Evolutionary conservation across 2,888 invertebrate species (phyloP).

Genomic region (Tetrapedia diversipes): DNA sequence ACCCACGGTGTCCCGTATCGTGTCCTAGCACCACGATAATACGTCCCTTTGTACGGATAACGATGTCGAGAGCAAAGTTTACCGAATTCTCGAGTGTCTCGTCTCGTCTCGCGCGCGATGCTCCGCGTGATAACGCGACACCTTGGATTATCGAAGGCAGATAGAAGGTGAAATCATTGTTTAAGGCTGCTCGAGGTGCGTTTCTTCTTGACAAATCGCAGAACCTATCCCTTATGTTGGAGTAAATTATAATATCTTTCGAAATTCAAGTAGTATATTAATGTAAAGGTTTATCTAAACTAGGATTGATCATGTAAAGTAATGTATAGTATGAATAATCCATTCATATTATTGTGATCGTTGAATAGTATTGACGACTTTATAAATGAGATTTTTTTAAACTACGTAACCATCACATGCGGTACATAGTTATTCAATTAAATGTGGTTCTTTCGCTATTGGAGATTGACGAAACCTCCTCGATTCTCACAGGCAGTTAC

Average conservation of each 20-base stretch:
- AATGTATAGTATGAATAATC: too few species aligned
- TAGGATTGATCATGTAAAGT: neutral
- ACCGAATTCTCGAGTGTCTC: constrained; percentile 60
- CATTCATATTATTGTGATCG: too few species aligned
- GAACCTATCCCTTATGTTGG: too few species aligned
- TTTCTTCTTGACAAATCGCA: too few species aligned
- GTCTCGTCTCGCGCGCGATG: constrained; percentile 49
- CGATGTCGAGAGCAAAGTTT: constrained; percentile 63
- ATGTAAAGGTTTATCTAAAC: neutral
- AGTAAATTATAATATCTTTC: too few species aligned
- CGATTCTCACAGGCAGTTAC: neutral
- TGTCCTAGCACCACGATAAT: constrained; percentile 72
- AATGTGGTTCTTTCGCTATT: neutral
- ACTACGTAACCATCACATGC: too few species aligned
- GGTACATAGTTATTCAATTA: neutral
- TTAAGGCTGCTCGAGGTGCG: neutral
- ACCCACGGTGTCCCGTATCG: constrained; percentile 74
- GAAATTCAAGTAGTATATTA: neutral
- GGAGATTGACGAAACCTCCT: neutral
- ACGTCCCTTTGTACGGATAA: constrained; percentile 71
- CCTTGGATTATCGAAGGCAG: constrained; percentile 47
- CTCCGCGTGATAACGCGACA: constrained; percentile 49
- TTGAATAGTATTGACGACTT: too few species aligned
- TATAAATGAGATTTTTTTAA: neutral
- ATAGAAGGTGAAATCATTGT: constrained; percentile 32